A percentile compares a stretch with the other conserved stretches of the same genome.
These are phyloP conservation scores for Calonectris borealis DNA, from an alignment of 2,113 vertebrate genomes.

Conservation along the genomic window DNA sequence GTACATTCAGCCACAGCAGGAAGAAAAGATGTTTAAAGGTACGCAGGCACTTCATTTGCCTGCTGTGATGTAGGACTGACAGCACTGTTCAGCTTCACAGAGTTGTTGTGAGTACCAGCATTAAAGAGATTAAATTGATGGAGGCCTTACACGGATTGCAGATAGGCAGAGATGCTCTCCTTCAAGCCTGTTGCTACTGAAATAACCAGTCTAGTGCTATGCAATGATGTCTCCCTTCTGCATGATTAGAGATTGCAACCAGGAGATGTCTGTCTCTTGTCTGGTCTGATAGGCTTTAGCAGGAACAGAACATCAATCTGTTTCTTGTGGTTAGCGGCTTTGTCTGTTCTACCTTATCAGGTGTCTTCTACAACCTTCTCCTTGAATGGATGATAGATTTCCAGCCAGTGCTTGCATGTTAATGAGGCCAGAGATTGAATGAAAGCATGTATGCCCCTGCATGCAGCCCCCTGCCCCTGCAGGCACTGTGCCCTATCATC, in stretches of 20 bases:
- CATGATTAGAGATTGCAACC: not conserved
- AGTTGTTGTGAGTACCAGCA: not conserved
- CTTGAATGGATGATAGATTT: not conserved
- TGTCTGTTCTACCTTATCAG: not conserved
- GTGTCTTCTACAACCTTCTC: not conserved
- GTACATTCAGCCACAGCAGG: not conserved
- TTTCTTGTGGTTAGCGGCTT: not conserved
- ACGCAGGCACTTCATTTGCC: not conserved
- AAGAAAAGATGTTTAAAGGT: not conserved
- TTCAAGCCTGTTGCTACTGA: not conserved
- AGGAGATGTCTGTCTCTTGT: not conserved
- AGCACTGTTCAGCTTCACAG: not conserved
- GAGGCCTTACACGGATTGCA: accelerated
- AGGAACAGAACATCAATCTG: not conserved
- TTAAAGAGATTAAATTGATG: not conserved
- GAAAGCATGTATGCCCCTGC: not conserved
- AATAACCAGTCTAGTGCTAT: not conserved
- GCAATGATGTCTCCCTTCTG: not conserved
- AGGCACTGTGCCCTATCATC: not conserved
- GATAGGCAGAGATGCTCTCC: not conserved
- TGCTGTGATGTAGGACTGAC: not conserved
- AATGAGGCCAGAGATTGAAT: not conserved
- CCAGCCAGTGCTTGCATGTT: not conserved
- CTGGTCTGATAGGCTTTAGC: not conserved
- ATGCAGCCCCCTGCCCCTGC: not conserved